These are phyloP conservation scores for Hippocampus barbouri DNA, from an alignment of 2,113 vertebrate genomes.

Conservation along the genomic window DNA sequence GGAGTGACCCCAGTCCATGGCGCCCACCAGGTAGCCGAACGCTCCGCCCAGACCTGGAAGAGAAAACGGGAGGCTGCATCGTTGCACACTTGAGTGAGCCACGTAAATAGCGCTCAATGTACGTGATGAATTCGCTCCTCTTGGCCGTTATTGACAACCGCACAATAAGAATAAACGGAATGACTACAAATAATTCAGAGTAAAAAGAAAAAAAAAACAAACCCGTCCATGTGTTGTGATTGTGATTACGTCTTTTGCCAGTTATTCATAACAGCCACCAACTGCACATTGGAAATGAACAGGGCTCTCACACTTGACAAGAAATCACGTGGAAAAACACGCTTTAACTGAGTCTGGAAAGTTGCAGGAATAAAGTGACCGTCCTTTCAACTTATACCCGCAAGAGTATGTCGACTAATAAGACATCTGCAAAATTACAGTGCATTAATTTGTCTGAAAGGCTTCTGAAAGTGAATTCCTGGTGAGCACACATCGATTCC, in stretches of 20 bases:
- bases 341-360: no score
- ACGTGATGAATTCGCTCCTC: background rate
- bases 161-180: no score
- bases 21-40: constrained; percentile 87
- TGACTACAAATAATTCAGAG: no score
- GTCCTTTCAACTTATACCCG: no score
- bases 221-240: no score
- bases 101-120: no score
- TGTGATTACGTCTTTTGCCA: background rate
- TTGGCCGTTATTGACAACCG: no score
- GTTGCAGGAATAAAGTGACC: no score
- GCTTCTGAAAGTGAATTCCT: background rate
- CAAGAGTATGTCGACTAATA: background rate
- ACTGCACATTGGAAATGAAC: background rate
- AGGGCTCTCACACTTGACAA: no score
- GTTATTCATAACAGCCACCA: background rate
- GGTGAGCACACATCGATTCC: background rate
- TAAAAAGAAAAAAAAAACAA: no score
- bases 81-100: background rate
- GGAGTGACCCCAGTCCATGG: constrained; percentile 89
- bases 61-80: background rate
- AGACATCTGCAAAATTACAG: background rate
- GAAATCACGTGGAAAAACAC: no score
- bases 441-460: background rate
- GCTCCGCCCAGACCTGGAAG: constrained; percentile 87